Conservation (phyloP, 2,888 invertebrate genomes). For the Sarcophaga carnaria region DNA sequence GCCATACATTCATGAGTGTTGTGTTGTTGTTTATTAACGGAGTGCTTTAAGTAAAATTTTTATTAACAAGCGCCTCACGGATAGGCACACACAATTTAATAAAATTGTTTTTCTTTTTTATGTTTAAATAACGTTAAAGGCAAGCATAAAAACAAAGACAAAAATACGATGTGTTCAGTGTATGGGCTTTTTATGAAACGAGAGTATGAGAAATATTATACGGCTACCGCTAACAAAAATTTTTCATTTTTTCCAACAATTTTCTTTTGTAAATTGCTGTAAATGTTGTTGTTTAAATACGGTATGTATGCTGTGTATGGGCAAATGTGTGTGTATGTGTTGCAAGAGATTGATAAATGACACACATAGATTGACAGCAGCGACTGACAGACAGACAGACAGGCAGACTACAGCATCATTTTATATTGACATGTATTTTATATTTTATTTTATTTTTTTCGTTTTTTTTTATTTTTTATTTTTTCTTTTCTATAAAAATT, state of each 20-base stretch:
- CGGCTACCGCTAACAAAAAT: background rate
- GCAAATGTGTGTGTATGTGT: background rate
- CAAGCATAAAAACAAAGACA: constrained; percentile 33
- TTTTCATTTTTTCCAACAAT: background rate
- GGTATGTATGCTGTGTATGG: background rate
- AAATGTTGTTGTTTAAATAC: no score
- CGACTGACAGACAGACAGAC: constrained; percentile 35
- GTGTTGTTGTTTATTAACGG: background rate
- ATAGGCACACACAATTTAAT: constrained; percentile 39
- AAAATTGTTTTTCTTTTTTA: background rate
- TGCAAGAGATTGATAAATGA: constrained; percentile 52
- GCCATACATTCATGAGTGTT: background rate
- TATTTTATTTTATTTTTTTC: no score
- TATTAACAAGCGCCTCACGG: constrained; percentile 45
- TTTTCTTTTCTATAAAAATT: background rate
- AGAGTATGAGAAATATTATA: no score
- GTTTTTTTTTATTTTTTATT: constrained; percentile 3
- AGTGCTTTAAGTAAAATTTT: constrained; percentile 17
- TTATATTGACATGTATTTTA: constrained; percentile 37
- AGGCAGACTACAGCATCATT: constrained; percentile 11
- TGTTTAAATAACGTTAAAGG: constrained; percentile 39
- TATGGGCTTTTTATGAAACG: no score
- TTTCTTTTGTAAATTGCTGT: background rate
- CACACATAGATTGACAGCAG: constrained; percentile 45
- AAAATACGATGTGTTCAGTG: no score